Conservation (phyloP, 1,140 invertebrate species). For the Drosophila ohnishii region DNA sequence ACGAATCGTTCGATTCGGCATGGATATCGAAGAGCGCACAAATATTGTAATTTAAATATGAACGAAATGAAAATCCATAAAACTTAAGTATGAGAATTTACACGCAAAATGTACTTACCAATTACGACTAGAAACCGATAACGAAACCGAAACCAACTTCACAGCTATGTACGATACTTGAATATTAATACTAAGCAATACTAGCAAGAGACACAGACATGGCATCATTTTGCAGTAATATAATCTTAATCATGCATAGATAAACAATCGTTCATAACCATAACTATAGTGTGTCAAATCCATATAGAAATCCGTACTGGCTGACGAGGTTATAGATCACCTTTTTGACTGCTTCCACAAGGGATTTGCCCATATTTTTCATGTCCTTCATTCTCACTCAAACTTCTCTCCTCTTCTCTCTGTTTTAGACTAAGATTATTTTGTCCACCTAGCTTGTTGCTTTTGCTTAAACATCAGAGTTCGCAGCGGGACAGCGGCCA, state of each 20-base stretch:
- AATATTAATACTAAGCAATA: slow-evolving; percentile 31
- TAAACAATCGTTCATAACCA: slow-evolving; percentile 42
- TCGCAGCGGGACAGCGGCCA: slow-evolving; percentile 36
- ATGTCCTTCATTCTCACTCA: slow-evolving; percentile 8
- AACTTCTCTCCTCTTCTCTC: slow-evolving; percentile 6
- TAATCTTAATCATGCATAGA: slow-evolving; percentile 16
- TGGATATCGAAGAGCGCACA: slow-evolving; percentile 76
- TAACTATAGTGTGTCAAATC: slow-evolving; percentile 28
- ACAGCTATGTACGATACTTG: slow-evolving; percentile 44
- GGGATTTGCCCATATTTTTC: slow-evolving; percentile 12
- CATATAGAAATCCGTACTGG: slow-evolving; percentile 4
- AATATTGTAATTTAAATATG: slow-evolving; percentile 71
- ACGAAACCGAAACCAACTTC: slow-evolving; percentile 31
- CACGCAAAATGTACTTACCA: slow-evolving; percentile 46
- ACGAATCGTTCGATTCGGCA: slow-evolving; percentile 40
- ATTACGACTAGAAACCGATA: slow-evolving; percentile 19
- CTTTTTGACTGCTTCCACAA: slow-evolving; percentile 42
- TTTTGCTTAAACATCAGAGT: slow-evolving; percentile 33
- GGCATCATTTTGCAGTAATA: slow-evolving; percentile 15
- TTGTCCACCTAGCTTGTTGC: slow-evolving; percentile 13
- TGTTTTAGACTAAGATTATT: slow-evolving; percentile 25
- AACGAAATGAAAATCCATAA: slow-evolving; percentile 63
- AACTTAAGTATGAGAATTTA: slow-evolving; percentile 67
- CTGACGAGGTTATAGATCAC: neutral
- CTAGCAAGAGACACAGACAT: neutral